Conservation (phyloP, 2,888 invertebrate genomes). For the Copidosoma aretas region DNA sequence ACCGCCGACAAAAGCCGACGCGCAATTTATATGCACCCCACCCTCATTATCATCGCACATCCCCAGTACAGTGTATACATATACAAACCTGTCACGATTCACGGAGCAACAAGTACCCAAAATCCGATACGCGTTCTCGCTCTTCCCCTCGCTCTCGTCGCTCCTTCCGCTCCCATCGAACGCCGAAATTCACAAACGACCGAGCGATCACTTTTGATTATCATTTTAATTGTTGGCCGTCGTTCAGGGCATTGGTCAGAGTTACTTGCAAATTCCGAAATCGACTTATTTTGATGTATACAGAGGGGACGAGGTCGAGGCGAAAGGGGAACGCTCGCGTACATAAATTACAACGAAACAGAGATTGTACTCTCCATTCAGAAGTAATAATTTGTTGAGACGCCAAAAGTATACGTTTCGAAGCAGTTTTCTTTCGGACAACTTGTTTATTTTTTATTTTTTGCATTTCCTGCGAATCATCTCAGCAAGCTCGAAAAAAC, state of each 20-base stretch:
- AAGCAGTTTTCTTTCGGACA: no score
- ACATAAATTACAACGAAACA: no score
- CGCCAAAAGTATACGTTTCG: no score
- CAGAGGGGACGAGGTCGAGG: no score
- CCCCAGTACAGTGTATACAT: no score
- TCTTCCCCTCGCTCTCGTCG: slow-evolving; percentile 8
- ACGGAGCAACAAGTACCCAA: slow-evolving; percentile 46
- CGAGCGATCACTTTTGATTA: slow-evolving; percentile 12
- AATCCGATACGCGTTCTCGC: slow-evolving; percentile 31
- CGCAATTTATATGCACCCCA: slow-evolving; percentile 48
- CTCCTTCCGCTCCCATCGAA: slow-evolving; percentile 12
- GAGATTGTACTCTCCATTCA: no score
- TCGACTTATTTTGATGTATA: no score
- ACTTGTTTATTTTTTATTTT: no score
- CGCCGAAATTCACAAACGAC: neutral
- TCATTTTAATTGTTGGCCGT: slow-evolving; percentile 29
- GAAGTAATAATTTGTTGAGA: no score
- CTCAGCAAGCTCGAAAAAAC: slow-evolving; percentile 6
- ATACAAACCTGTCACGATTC: slow-evolving; percentile 48
- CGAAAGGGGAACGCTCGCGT: no score
- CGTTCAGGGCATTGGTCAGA: slow-evolving; percentile 16
- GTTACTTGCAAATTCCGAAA: neutral
- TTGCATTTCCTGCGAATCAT: no score
- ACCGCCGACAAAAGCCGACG: slow-evolving; percentile 41
- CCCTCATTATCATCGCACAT: slow-evolving; percentile 45